Conservation (phyloP, 2,797 vertebrate species). For the Sardinella longiceps region DNA sequence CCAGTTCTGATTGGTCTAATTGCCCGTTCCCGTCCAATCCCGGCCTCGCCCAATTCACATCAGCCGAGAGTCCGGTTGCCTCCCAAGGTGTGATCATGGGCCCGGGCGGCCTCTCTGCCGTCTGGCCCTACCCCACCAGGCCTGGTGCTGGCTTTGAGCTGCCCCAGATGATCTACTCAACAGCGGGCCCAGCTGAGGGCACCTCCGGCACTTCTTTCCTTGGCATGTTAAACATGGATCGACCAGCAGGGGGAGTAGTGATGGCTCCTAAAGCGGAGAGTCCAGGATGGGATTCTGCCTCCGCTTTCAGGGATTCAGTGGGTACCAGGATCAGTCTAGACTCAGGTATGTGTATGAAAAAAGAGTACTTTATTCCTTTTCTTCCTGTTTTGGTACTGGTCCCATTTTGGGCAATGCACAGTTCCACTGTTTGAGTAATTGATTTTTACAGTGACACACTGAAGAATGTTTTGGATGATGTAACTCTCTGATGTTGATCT, state of each 20-base stretch:
- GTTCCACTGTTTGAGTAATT: neutral
- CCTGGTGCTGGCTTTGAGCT: slow-evolving; percentile 49
- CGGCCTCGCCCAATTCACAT: slow-evolving; percentile 48
- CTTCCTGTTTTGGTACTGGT: too few relatives aligned
- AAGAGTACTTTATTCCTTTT: neutral
- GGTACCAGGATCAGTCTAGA: slow-evolving; percentile 67
- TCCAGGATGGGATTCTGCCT: slow-evolving; percentile 58
- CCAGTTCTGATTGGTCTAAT: slow-evolving; percentile 64
- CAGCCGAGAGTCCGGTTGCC: slow-evolving; percentile 28
- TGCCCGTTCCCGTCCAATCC: slow-evolving; percentile 58
- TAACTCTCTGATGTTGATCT: too few relatives aligned
- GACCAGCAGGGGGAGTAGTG: slow-evolving; percentile 55
- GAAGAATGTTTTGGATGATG: too few relatives aligned
- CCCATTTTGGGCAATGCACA: neutral
- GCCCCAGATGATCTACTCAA: slow-evolving; percentile 45
- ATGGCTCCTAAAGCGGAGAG: slow-evolving; percentile 69
- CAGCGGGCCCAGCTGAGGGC: slow-evolving; percentile 21
- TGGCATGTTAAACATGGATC: slow-evolving; percentile 75
- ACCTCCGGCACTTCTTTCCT: slow-evolving; percentile 63
- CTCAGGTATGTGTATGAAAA: slow-evolving; percentile 55
- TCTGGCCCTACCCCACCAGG: slow-evolving; percentile 68
- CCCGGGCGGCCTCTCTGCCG: slow-evolving; percentile 50
- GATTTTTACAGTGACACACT: too few relatives aligned
- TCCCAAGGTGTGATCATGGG: slow-evolving; percentile 54
- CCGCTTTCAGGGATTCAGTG: slow-evolving; percentile 62